Conservation (phyloP, 2,113 vertebrate genomes). For the Osmerus mordax region DNA sequence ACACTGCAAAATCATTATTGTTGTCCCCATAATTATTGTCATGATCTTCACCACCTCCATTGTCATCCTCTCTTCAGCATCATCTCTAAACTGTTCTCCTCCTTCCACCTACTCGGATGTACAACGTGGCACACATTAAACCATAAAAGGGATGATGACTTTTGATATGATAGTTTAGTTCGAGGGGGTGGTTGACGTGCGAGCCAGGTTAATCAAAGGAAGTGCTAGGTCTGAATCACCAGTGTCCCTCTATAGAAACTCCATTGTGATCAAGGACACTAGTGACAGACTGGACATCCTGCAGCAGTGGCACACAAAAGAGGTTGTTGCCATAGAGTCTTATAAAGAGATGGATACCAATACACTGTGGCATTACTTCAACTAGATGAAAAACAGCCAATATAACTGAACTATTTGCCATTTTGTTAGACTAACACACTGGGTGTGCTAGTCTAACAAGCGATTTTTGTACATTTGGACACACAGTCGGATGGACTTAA, state of each 20-base stretch:
- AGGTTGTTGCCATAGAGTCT: background rate
- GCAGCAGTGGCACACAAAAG: background rate
- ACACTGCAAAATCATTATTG: background rate
- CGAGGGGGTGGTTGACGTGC: background rate
- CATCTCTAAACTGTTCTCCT: background rate
- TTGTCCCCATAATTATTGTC: background rate
- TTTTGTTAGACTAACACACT: too few relatives aligned
- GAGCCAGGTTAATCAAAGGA: background rate
- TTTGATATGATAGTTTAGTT: background rate
- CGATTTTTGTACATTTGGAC: too few relatives aligned
- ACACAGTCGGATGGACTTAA: too few relatives aligned
- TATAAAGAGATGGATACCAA: background rate
- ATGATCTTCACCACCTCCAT: background rate
- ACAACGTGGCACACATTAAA: background rate
- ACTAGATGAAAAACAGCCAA: background rate
- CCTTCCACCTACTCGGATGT: background rate
- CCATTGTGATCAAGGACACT: conserved; percentile 3
- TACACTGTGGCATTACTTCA: background rate
- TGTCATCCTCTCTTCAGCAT: background rate
- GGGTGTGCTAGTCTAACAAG: too few relatives aligned
- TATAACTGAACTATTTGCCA: too few relatives aligned
- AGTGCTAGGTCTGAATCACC: background rate
- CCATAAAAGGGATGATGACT: background rate
- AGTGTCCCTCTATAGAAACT: background rate
- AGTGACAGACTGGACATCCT: background rate